Percentiles rank a stretch among this genome's conserved stretches.
Conservation (phyloP, 1,140 invertebrate species). For the Calosoma granatense region DNA sequence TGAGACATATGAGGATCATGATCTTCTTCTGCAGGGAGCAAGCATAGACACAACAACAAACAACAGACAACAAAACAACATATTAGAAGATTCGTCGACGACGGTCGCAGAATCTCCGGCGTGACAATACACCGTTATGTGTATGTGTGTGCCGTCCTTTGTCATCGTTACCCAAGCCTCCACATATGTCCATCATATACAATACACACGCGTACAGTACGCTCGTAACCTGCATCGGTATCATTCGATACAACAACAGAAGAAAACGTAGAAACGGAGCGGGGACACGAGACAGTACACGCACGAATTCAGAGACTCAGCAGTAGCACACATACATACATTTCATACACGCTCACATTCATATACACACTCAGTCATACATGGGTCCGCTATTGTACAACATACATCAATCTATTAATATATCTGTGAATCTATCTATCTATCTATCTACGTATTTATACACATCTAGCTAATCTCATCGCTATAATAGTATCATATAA, state of each 20-base stretch:
- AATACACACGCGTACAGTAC: background rate
- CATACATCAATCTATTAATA: too few species aligned
- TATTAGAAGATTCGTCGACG: background rate
- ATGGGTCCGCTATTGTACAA: too few species aligned
- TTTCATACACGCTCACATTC: too few species aligned
- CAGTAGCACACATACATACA: too few species aligned
- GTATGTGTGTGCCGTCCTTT: background rate
- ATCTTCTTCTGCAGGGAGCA: constrained; percentile 91
- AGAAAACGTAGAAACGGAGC: too few species aligned
- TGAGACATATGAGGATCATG: constrained; percentile 94
- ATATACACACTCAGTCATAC: too few species aligned
- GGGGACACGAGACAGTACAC: too few species aligned
- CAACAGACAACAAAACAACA: constrained; percentile 20
- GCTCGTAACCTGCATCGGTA: background rate
- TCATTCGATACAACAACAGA: background rate
- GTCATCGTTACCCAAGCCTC: background rate
- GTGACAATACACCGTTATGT: background rate
- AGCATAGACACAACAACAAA: constrained; percentile 38
- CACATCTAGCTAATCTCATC: too few species aligned
- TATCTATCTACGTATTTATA: too few species aligned
- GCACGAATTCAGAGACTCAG: too few species aligned
- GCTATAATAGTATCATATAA: too few species aligned
- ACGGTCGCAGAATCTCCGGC: background rate
- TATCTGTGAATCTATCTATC: too few species aligned
- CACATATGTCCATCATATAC: background rate